Evolutionary conservation across 2,113 vertebrate species (phyloP), one percentile per base, ranked within the genome.

Genomic region (Heteronetta atricapilla): DNA sequence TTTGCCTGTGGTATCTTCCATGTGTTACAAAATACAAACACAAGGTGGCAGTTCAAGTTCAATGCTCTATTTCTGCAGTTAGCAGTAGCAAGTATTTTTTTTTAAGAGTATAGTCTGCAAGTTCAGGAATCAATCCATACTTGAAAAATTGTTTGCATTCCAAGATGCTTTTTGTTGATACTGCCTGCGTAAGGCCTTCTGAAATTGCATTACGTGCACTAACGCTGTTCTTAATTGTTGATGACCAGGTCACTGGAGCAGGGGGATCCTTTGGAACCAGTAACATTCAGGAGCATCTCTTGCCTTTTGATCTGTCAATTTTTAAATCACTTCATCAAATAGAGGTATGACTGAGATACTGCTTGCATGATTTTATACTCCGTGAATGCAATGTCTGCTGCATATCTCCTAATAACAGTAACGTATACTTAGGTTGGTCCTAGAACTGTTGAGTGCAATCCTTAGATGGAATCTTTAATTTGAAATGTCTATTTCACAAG

Each of bases 251-350:
- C 89, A 98, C 97, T 72, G 99, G 99, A 75, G 98, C 98, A 89
- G 98, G 98, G 86, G 98, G 98, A 88, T 97, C 98, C 83, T 98
- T 99, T 91, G 99, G 99, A 94, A 99, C 98, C 96, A 99, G 99
- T 96, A 99, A 99, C 96, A 99, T 99, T 97, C 98, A 98, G 95
- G 99, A 99, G 88, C 98, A 97, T 94, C 97, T 96, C 55, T 98
- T 99, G 26, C 98, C 98, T 15, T 99, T 99, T 89, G 99, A 99
- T 95, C 96, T 99, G 67, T 99, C 99, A 29, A 97, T 99, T 92
- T 99, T 99, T 96, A 99, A 99, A 79, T 98, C 99, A 0, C 98
- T 99, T 95, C 98, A 98, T 89, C 99, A 99, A 93, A 98, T 99
- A 62, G 99, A 99, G 99, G 99, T 99, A 97, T 81, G 95, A 31